A percentile compares a stretch with the other conserved stretches of the same genome.
Evolutionary conservation across 2,113 vertebrate species (phyloP).

Genomic region (Malurus alboscapulatus): DNA sequence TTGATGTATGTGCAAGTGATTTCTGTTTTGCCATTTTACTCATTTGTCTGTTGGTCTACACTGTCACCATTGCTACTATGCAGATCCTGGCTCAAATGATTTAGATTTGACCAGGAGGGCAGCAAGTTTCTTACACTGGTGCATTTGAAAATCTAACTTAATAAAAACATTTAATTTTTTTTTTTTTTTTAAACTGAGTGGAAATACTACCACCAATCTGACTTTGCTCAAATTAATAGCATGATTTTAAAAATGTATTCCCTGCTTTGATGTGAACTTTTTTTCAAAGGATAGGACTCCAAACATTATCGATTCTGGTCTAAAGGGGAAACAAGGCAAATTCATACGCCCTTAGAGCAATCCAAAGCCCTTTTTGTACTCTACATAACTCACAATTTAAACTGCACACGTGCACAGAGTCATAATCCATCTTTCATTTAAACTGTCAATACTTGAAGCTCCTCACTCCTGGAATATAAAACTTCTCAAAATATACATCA

Average conservation of each 20-base stretch:
- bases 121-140: not conserved
- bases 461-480: not conserved
- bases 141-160: not conserved
- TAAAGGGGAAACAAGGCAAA: not conserved
- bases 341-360: not conserved
- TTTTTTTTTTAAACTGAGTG: not conserved
- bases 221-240: not conserved
- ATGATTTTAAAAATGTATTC: not conserved
- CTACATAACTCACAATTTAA: not conserved
- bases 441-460: not conserved
- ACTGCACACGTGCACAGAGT: not conserved
- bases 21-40: not conserved
- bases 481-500: not conserved
- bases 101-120: not conserved
- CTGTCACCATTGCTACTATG: no score
- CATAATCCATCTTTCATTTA: not conserved
- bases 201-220: not conserved
- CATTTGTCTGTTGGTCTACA: not conserved
- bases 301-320: not conserved
- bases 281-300: not conserved
- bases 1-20: not conserved
- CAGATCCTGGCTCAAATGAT: not conserved
- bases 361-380: not conserved
- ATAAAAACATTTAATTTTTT: not conserved
- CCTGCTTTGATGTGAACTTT: not conserved